Evolutionary conservation across 1,140 invertebrate genomes (phyloP), one percentile per base, ranked within the genome.

Genomic region (Tetragnatha versicolor): DNA sequence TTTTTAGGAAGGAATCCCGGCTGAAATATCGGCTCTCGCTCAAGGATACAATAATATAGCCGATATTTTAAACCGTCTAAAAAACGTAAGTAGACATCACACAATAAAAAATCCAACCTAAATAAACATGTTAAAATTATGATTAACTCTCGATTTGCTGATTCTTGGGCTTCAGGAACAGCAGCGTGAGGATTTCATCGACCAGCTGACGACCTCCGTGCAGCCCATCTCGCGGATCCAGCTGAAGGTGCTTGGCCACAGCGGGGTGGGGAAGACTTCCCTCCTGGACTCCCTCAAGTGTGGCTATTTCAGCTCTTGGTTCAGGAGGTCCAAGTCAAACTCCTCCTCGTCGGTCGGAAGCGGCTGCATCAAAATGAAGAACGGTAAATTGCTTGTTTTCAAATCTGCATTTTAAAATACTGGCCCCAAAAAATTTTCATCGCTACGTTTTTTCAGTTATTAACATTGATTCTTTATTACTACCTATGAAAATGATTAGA

Each of bases 11-110:
- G 92, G 92, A 79, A 91, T 94, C 29, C 90, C 91, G 51, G 92
- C 93, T 10, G 93, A 94, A 84, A 92, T 94, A 25, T 92, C 93
- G 70, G 93, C 93, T n/a, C 87, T 94, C 58, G 93, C 93, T 83
- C 90, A 93, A 82, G 92, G 93, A 51, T 89, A 92, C 84, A 89
- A 90, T 55, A 89, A 92, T 81, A 92, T 94, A 76, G 91, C 91
- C 33, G 90, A 90, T 79, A 86, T 94, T 12, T 86, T 95, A 49
- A 90, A 90, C 83, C 90, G 89, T 82, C 85, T 94, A 47, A 89
- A 90, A 87, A 90, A 89, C 84, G 90, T 92, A 85, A 88, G 88
- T 86, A 55, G 72, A 29, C 7, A 2, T 27, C 53, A 20, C 39
- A 53, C 49, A 14, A 14, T 53, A 53, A 10, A 20, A 10, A 9